Evolutionary conservation across 2,113 vertebrate species (phyloP), one percentile per base, ranked within the genome.

Genomic region (Nyctereutes procyonoides): DNA sequence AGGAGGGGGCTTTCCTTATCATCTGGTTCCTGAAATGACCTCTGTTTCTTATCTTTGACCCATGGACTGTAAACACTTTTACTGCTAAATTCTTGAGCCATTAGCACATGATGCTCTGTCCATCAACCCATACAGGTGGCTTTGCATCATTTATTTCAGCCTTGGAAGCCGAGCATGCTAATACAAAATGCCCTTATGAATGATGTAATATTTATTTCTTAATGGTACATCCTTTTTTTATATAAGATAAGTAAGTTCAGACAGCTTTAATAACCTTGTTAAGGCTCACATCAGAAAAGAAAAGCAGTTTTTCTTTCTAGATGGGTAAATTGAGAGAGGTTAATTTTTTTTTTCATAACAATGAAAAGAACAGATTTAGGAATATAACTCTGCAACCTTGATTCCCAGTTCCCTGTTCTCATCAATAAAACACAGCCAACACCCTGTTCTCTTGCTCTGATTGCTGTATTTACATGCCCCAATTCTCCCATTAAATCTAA

Each of bases 401-500:
- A 65, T 90, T 93, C 90, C 92, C n/a, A 77, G 65, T 26, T 95
- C 83, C 79, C 89, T 81, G 62, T 71, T 93, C 69, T 96, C 97
- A 97, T 95, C 85, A 93, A 73, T 96, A 96, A 97, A 96, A 93
- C 92, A 95, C 28, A 93, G 32, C 83, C 90, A 93, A 62, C 88
- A 91, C 77, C 58, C 56, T 93, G 51, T 51, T 97, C 32, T 83
- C 73, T 74, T 94, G 81, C 84, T 97, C 96, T 95, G 88, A 96
- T 96, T 96, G 73, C 81, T 93, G 88, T 95, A 91, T 94, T 96
- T 96, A 93, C 97, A 94, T 91, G 77, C 81, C 85, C 95, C 94
- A 95, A n/a, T 97, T 97, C 97, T 96, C 90, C 88, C 63, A 93
- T 92, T 96, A 95, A 97, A 92, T 94, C 77, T 90, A 95, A 96